Percentiles rank a stretch among this genome's conserved stretches.
Evolutionary conservation across 2,888 invertebrate species (phyloP).

Genomic region (Didymodactylos carnosus): DNA sequence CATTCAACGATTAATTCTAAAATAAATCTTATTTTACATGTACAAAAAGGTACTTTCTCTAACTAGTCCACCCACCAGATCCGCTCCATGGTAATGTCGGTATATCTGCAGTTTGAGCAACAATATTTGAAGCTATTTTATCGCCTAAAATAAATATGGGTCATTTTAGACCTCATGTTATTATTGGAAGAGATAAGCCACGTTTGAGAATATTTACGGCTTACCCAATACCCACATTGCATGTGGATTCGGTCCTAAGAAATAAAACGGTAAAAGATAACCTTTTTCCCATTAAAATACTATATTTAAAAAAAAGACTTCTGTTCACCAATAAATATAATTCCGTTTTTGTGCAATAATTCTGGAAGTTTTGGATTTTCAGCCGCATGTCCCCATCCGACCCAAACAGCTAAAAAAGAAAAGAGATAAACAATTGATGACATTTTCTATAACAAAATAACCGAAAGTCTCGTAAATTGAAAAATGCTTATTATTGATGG

Average conservation of each 20-base stretch:
- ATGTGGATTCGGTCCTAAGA: constrained; percentile 49
- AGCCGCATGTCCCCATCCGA: constrained; percentile 98
- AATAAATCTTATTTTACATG: not conserved
- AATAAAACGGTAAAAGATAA: not conserved
- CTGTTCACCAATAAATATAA: constrained; percentile 60
- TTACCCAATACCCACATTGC: constrained; percentile 90
- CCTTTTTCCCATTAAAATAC: not conserved
- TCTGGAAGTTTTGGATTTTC: constrained; percentile 96
- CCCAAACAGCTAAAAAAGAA: constrained; percentile 61
- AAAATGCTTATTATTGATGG: not conserved
- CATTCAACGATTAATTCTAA: constrained; percentile 55
- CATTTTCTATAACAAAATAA: too few species aligned
- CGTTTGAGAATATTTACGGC: too few species aligned
- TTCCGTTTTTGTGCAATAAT: constrained; percentile 64
- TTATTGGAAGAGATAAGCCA: not conserved
- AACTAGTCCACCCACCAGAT: constrained; percentile 20
- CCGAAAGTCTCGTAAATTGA: too few species aligned
- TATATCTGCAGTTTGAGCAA: constrained; percentile 90
- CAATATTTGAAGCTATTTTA: constrained; percentile 94
- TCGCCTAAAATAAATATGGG: constrained; percentile 38
- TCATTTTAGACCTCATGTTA: not conserved
- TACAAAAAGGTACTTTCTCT: not conserved
- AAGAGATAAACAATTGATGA: too few species aligned
- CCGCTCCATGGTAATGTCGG: constrained; percentile 97
- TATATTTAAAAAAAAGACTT: not conserved